phyloP scores from a whole-genome alignment of 2,888 invertebrate genomes.

The Allophyes oxyacanthae region DNA sequence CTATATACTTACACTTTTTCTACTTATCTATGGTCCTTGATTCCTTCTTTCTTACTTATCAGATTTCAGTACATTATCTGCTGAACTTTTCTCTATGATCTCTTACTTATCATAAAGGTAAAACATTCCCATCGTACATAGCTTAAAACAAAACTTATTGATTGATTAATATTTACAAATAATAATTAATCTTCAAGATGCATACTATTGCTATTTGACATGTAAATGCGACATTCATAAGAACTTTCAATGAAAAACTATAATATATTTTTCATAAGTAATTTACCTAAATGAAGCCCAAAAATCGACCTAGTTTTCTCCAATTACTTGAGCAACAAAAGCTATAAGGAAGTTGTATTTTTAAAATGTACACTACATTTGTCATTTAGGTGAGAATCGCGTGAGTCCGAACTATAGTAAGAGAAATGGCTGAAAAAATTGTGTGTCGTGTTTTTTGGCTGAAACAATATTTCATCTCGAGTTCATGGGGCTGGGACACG shows the following conservation, averaged over 20 bases:
- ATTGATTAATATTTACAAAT: no score
- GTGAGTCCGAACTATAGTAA: slow-evolving; percentile 64
- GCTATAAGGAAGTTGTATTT: slow-evolving; percentile 51
- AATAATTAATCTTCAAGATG: no score
- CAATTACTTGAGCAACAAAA: slow-evolving; percentile 30
- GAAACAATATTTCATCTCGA: slow-evolving; percentile 79
- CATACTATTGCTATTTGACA: no score
- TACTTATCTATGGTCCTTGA: no score
- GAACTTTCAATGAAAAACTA: neutral
- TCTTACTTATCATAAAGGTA: no score
- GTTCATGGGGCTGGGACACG: slow-evolving; percentile 69
- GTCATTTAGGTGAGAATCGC: slow-evolving; percentile 64
- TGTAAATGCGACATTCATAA: neutral
- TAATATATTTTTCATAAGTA: neutral
- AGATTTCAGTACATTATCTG: no score
- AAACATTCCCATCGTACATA: no score
- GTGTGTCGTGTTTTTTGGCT: slow-evolving; percentile 71
- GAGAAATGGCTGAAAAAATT: slow-evolving; percentile 60
- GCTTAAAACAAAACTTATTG: no score
- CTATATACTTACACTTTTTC: no score
- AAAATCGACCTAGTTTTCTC: slow-evolving; percentile 10
- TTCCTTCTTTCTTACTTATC: no score
- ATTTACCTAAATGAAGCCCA: slow-evolving; percentile 15
- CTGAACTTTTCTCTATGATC: no score
- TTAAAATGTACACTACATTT: slow-evolving; percentile 40